Evolutionary conservation across 2,797 vertebrate species (phyloP).

Genomic region (Arnoldichthys spilopterus): DNA sequence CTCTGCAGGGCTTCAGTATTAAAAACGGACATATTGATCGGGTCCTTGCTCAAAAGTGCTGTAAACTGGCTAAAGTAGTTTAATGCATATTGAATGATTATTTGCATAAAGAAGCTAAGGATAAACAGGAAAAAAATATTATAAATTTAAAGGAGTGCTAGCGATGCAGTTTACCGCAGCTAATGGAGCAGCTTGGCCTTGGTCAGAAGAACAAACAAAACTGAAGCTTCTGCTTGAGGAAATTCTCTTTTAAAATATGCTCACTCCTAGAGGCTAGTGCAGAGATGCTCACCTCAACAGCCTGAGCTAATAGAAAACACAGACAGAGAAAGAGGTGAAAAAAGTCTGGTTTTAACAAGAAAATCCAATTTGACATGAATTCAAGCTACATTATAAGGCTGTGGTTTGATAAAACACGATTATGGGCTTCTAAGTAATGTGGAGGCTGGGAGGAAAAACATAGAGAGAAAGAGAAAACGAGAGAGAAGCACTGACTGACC

Average conservation of each 20-base stretch:
- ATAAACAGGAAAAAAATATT: too few relatives aligned
- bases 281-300: constrained; percentile 48
- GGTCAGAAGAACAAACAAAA: constrained; percentile 7
- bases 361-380: constrained; percentile 66
- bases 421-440: constrained; percentile 25
- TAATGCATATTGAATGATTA: too few relatives aligned
- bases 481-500: not conserved
- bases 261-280: not conserved
- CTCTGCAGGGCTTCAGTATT: not conserved
- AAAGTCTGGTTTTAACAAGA: constrained; percentile 55
- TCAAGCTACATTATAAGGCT: constrained; percentile 69
- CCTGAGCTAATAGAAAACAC: constrained; percentile 42
- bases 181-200: constrained; percentile 10
- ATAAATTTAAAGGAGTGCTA: not conserved
- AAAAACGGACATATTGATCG: too few relatives aligned
- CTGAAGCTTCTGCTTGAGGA: not conserved
- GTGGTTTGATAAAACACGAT: constrained; percentile 48
- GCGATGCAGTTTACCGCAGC: not conserved
- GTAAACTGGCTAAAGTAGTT: too few relatives aligned
- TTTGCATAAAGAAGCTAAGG: too few relatives aligned
- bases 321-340: constrained; percentile 52
- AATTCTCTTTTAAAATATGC: not conserved
- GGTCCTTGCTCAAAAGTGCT: too few relatives aligned
- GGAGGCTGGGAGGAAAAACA: constrained; percentile 52
- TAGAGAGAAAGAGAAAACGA: not conserved